Evolutionary conservation across 2,888 invertebrate genomes (phyloP), one percentile per base, ranked within the genome.

Genomic region (Drosophila borealis): DNA sequence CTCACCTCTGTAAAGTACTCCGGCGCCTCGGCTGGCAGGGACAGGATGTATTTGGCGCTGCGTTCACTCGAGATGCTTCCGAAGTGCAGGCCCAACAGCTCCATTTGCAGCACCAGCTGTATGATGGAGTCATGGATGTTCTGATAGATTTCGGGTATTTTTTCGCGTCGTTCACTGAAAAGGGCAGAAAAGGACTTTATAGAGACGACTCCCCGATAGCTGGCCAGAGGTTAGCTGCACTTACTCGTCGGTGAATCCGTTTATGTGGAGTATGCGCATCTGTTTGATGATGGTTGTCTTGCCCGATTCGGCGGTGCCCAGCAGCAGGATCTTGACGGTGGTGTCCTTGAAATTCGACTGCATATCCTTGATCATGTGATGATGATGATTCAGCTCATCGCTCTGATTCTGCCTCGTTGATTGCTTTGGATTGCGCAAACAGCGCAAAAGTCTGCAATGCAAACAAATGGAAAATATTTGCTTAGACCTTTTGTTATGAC

Each of bases 281-380:
- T 97, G 97, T 89, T 97, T 97, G 25, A 97, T 95, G 14, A 97
- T 96, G 0, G 97, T 97, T 0, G 97, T 97, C 91, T 97, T 97
- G 0, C 97, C 97, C 10, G 96, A 96, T 89, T 97, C 97, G 0
- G 96, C 96, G 0, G 96, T 95, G 1, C 95, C 95, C 4, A 95
- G 90, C 0, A 96, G 89, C 42, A 95, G 90, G 10, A 95, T 91
- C 91, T 95, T 95, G 81, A 91, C 94, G 90, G 79, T 90, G 49
- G 81, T 90, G 44, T 91, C 92, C 49, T 90, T 78, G 59, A 94
- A 94, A 9, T 93, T 91, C 51, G 93, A 93, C 55, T 93, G 93
- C 92, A 94, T 17, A 50, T 89, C 85, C 74, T 83, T 87, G 70
- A 82, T 93, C 49, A 94, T 93, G 66, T 94, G 93, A 46, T 93